These are phyloP conservation scores for Hoplostethus atlanticus DNA, from an alignment of 2,797 vertebrate genomes.

Conservation along the genomic window DNA sequence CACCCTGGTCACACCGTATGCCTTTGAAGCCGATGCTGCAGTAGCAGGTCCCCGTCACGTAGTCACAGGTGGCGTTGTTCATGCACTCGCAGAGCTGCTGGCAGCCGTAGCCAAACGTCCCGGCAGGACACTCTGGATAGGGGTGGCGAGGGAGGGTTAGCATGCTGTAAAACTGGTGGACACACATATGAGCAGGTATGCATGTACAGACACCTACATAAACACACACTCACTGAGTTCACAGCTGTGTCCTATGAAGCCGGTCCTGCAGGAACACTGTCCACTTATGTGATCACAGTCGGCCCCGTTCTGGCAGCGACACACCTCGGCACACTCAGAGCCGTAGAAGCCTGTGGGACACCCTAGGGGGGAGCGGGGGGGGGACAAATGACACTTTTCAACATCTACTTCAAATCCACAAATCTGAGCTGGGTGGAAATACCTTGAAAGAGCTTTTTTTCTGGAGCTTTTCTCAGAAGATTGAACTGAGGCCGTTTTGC, in stretches of 20 bases:
- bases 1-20: constrained; percentile 98
- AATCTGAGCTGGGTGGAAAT: not conserved
- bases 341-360: constrained; percentile 95
- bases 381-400: too few species aligned
- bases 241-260: constrained; percentile 94
- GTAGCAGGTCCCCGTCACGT: constrained; percentile 97
- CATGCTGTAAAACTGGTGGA: not conserved
- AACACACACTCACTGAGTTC: constrained; percentile 92
- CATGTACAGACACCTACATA: not conserved
- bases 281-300: constrained; percentile 95
- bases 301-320: constrained; percentile 96
- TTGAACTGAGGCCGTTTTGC: constrained; percentile 1
- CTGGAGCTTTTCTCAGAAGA: constrained; percentile 3
- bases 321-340: constrained; percentile 91
- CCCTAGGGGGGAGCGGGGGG: constrained; percentile 79
- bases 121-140: constrained; percentile 91
- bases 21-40: constrained; percentile 97
- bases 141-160: not conserved
- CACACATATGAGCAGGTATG: not conserved
- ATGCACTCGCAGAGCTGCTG: constrained; percentile 96
- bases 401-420: not conserved
- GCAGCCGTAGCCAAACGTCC: constrained; percentile 96
- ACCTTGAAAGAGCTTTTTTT: constrained; percentile 19
- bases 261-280: constrained; percentile 94
- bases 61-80: constrained; percentile 98